Percentiles rank a stretch among this genome's conserved stretches.
These are phyloP conservation scores for Drosophila sp. DNA, from an alignment of 1,140 invertebrate genomes.

Conservation along the genomic window DNA sequence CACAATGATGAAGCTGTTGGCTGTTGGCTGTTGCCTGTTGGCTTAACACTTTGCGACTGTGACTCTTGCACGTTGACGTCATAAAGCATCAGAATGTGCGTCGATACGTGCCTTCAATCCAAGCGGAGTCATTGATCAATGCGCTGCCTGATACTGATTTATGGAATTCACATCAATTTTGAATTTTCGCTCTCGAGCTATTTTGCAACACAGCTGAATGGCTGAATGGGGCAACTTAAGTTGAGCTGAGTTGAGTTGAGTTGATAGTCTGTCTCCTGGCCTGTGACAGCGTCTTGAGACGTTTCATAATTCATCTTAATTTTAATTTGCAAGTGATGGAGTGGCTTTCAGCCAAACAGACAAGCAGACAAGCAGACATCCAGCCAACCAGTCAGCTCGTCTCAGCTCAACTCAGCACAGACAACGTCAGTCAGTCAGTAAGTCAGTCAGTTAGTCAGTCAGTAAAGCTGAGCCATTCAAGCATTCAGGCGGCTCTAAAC, in stretches of 20 bases:
- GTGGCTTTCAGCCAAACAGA: slow-evolving; percentile 60
- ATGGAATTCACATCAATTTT: slow-evolving; percentile 69
- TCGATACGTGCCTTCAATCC: slow-evolving; percentile 77
- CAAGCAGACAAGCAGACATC: slow-evolving; percentile 14
- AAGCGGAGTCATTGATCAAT: slow-evolving; percentile 75
- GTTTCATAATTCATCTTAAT: slow-evolving; percentile 80
- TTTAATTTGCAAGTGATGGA: slow-evolving; percentile 82
- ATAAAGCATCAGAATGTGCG: slow-evolving; percentile 51
- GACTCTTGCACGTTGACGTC: slow-evolving; percentile 61
- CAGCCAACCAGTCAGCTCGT: slow-evolving; percentile 1
- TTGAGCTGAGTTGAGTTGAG: slow-evolving; percentile 11
- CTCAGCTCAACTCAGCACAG: not conserved
- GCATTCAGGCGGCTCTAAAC: slow-evolving; percentile 58
- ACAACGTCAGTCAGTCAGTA: slow-evolving; percentile 21
- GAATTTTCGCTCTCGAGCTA: slow-evolving; percentile 46
- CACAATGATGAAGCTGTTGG: slow-evolving; percentile 71
- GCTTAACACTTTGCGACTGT: slow-evolving; percentile 61
- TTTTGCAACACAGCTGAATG: slow-evolving; percentile 28
- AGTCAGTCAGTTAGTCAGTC: slow-evolving; percentile 28
- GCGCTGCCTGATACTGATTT: slow-evolving; percentile 73
- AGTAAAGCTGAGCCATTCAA: slow-evolving; percentile 5
- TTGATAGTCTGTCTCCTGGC: slow-evolving; percentile 52
- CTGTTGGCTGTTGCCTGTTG: slow-evolving; percentile 59
- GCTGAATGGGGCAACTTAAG: not conserved
- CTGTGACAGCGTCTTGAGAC: slow-evolving; percentile 52